Base-by-base conservation (phyloP, 92 coral and sea anemone genomes). In the Zoanthus solanderi region DNA sequence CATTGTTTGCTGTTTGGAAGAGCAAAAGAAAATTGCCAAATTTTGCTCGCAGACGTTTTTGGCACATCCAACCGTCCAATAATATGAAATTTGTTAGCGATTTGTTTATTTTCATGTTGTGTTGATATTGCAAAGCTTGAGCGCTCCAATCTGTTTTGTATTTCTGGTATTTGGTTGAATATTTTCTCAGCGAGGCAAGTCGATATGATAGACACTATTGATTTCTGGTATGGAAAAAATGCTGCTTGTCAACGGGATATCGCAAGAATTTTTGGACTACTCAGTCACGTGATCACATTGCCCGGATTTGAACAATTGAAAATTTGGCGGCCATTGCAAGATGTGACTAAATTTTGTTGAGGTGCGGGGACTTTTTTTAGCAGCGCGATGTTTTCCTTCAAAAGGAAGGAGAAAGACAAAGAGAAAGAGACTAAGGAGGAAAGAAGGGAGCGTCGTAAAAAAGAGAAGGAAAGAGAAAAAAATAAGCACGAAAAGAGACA, bases 291-390 rank as follows among this genome's bases (percentile, higher is more conserved):
- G 98, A 93, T 76, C 80, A 67, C 61, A 83, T 83, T 87, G 87
- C 95, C 93, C 92, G 93, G 95, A 87, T 87, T 83, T 77, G 87
- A 78, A 92, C 90, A 94, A 92, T 94, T 92, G 56, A 91, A 94
- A 94, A 94, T 95, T 95, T 95, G 98, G 98, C 98, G 98, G 98
- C 95, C 98, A 95, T 93, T 76, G 93, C 92, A 85, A 86, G 90
- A 84, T 52, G 63, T 76, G 47, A 69, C 46, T 69, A 89, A 79
- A 72, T 71, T 54, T 29, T 66, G 53, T 74, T 63, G 54, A 29
- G 29, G 72, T 47, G 56, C 46, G 37, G 45, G 77, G 78, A n/a
- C 4, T 87, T 78, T 72, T 32, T 83, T 91, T 95, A 15, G 16
- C 87, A 79, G 80, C 90, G 90, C 63, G 37, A 96, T 96, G 99